These are phyloP conservation scores for Liodrosophila aerea DNA, from an alignment of 2,888 invertebrate species.

Conservation along the genomic window DNA sequence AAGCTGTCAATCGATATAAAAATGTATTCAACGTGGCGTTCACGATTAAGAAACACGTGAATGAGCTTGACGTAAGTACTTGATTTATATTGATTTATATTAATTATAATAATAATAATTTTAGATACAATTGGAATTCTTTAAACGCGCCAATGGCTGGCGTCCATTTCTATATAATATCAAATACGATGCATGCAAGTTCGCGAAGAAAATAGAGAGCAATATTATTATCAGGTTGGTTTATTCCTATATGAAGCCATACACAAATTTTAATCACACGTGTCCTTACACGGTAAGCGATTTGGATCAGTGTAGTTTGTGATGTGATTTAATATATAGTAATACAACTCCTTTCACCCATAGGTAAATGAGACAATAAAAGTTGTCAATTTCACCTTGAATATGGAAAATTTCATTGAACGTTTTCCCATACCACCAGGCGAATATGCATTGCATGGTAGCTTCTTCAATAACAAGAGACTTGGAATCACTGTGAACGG, in stretches of 20 bases:
- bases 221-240: neutral
- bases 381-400: neutral
- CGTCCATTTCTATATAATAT: neutral
- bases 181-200: neutral
- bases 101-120: neutral
- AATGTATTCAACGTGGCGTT: neutral
- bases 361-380: neutral
- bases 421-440: neutral
- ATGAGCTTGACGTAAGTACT: neutral
- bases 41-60: neutral
- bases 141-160: conserved; percentile 8
- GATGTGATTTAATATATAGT: neutral
- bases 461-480: neutral
- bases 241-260: neutral
- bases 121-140: conserved; percentile 10
- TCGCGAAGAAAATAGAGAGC: neutral
- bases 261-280: neutral
- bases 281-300: neutral
- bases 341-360: neutral
- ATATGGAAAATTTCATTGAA: neutral
- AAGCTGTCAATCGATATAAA: conserved; percentile 6
- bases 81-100: neutral
- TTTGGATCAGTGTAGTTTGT: too few species aligned
- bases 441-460: neutral
- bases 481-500: neutral